Conservation (phyloP, 2,113 vertebrate genomes). For the Zapus hudsonius region DNA sequence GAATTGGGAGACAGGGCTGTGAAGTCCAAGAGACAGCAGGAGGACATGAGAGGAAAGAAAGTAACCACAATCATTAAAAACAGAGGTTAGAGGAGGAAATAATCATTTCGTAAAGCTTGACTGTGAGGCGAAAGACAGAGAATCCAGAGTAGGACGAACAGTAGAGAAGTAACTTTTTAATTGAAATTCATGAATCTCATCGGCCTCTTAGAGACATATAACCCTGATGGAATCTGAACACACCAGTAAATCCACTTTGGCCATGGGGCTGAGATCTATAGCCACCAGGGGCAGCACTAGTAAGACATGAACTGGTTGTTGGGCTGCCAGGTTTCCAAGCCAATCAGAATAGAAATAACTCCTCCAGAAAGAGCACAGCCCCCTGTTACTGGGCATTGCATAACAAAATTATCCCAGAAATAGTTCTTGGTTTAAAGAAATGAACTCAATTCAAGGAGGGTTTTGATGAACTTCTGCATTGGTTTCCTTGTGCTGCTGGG, state of each 20-base stretch:
- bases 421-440: neutral
- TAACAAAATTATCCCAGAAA: too few species aligned
- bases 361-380: neutral
- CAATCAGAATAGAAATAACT: neutral
- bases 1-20: neutral
- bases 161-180: neutral
- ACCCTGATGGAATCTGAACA: neutral
- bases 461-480: neutral
- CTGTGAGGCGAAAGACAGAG: neutral
- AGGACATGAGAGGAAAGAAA: neutral
- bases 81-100: neutral
- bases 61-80: neutral
- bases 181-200: neutral
- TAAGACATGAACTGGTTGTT: neutral
- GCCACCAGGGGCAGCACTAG: neutral
- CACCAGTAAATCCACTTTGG: neutral
- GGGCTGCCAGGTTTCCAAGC: neutral
- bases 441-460: neutral
- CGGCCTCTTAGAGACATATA: neutral
- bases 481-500: neutral
- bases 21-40: neutral
- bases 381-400: neutral
- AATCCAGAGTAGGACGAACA: neutral
- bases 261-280: neutral
- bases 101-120: conserved; percentile 33